A percentile compares a stretch with the other conserved stretches of the same genome.
These are phyloP conservation scores for Pherbina coryleti DNA, from an alignment of 2,888 invertebrate species.

Conservation along the genomic window DNA sequence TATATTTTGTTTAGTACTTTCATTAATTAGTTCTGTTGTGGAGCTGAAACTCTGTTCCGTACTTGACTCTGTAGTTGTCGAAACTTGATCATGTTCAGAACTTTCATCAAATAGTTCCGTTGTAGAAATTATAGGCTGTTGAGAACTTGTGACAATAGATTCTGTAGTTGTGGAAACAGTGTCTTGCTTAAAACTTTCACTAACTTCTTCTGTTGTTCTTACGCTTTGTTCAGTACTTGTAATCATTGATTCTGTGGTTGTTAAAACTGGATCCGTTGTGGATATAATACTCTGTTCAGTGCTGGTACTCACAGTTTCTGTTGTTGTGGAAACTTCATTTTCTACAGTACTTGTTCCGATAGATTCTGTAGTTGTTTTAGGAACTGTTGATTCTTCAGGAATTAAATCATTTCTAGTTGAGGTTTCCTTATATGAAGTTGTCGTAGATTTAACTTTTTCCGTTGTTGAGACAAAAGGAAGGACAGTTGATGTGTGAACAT, in stretches of 20 bases:
- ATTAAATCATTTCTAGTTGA: not conserved
- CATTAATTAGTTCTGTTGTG: not conserved
- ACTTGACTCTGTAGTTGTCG: constrained; percentile 1
- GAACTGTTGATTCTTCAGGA: not conserved
- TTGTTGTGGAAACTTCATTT: not conserved
- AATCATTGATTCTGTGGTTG: not conserved
- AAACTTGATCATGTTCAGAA: not conserved
- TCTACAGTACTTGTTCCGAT: not conserved
- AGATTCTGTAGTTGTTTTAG: not conserved
- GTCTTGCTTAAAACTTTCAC: too few relatives aligned
- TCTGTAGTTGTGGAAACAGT: not conserved
- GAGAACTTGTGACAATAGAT: not conserved
- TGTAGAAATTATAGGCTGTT: not conserved
- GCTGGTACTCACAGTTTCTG: too few relatives aligned
- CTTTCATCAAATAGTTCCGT: too few relatives aligned
- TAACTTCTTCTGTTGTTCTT: not conserved
- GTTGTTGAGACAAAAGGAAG: too few relatives aligned
- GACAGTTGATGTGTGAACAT: not conserved
- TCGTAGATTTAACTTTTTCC: too few relatives aligned
- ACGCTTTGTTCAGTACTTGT: not conserved
- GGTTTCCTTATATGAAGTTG: not conserved
- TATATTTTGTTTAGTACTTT: not conserved
- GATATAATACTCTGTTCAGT: not conserved
- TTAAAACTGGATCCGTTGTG: not conserved
- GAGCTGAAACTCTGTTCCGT: too few relatives aligned